A percentile compares a stretch with the other conserved stretches of the same genome.
These are phyloP conservation scores for Himantopus leucocephalus DNA, from an alignment of 2,113 vertebrate species.

Conservation along the genomic window DNA sequence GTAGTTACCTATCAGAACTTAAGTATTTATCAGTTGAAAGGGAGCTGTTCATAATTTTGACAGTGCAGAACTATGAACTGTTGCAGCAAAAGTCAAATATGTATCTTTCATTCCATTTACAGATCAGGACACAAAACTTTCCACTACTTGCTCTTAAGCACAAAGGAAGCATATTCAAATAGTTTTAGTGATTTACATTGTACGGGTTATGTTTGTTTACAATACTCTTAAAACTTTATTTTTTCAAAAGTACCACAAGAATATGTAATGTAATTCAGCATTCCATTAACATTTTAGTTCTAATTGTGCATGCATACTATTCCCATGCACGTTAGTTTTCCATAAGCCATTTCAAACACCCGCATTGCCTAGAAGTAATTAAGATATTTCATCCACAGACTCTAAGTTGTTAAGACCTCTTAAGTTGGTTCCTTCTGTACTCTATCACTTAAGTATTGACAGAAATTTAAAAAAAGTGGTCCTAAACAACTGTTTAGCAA, in stretches of 20 bases:
- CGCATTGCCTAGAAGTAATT: accelerated
- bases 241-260: not conserved
- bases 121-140: not conserved
- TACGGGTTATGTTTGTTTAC: accelerated
- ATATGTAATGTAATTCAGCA: accelerated
- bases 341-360: not conserved
- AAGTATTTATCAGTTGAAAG: not conserved
- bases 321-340: not conserved
- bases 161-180: accelerated
- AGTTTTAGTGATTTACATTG: accelerated
- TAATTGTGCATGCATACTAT: accelerated
- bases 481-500: accelerated
- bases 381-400: not conserved
- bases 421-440: accelerated
- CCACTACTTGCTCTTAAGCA: not conserved
- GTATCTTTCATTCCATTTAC: not conserved
- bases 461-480: accelerated
- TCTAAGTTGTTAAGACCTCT: too few species aligned
- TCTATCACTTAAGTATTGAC: accelerated
- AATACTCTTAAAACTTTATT: not conserved
- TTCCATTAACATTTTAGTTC: not conserved
- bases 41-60: not conserved
- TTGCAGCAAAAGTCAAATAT: not conserved
- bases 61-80: accelerated
- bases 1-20: not conserved